A percentile compares a stretch with the other conserved stretches of the same genome.
These are phyloP conservation scores for Thalassophryne amazonica DNA, from an alignment of 2,797 vertebrate species.

Conservation along the genomic window DNA sequence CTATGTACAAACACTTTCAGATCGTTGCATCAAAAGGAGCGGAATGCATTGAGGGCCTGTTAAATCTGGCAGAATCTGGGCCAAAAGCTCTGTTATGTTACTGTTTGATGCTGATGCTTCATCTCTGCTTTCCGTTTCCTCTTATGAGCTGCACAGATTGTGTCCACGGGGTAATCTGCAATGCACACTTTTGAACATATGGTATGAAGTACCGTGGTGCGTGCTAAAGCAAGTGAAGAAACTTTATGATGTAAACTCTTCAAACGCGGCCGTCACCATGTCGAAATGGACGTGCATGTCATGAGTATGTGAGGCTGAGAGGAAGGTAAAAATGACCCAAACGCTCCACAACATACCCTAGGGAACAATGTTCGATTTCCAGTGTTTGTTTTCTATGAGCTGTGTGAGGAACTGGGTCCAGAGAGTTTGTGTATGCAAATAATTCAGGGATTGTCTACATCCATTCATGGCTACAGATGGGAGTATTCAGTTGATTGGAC, in stretches of 20 bases:
- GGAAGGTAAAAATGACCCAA: background rate
- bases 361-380: no score
- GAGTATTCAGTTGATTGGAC: no score
- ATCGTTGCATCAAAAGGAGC: constrained; percentile 44
- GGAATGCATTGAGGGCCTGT: constrained; percentile 17
- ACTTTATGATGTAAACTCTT: constrained; percentile 1
- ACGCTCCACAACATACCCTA: no score
- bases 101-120: constrained; percentile 55
- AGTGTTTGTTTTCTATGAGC: no score
- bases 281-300: background rate
- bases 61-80: constrained; percentile 51
- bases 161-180: constrained; percentile 54
- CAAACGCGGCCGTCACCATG: background rate
- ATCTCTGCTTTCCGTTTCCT: constrained; percentile 45
- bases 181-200: constrained; percentile 50
- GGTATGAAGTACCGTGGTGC: constrained; percentile 26
- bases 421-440: no score
- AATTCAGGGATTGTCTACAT: no score
- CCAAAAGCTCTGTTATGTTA: constrained; percentile 45
- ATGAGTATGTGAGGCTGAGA: background rate
- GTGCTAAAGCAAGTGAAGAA: constrained; percentile 8
- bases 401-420: no score
- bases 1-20: constrained; percentile 31
- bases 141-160: constrained; percentile 50
- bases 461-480: no score